Conservation (phyloP, 2,113 vertebrate genomes). For the Urocynchramus pylzowi region DNA sequence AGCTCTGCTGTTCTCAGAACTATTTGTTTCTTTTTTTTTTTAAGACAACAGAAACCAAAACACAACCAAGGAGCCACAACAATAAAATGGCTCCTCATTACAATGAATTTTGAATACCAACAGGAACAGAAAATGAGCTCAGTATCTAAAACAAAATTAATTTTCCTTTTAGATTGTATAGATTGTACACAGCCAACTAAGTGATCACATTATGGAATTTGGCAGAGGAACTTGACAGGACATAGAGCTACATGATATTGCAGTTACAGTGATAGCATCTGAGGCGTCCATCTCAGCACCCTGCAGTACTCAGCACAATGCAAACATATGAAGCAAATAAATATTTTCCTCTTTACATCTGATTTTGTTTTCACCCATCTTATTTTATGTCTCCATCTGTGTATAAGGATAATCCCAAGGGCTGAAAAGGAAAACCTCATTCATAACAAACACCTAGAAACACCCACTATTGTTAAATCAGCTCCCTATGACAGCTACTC, state of each 20-base stretch:
- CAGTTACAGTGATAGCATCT: slow-evolving; percentile 38
- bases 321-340: not conserved
- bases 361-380: not conserved
- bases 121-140: not conserved
- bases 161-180: not conserved
- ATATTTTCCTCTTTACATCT: not conserved
- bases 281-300: not conserved
- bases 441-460: not conserved
- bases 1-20: not conserved
- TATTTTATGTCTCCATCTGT: not conserved
- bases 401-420: not conserved
- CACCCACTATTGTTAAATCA: not conserved
- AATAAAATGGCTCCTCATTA: not conserved
- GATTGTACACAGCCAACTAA: not conserved
- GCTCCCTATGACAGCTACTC: not conserved
- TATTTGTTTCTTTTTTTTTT: not conserved
- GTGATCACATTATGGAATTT: not conserved
- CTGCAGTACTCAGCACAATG: not conserved
- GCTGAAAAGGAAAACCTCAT: not conserved
- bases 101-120: not conserved
- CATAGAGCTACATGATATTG: slow-evolving; percentile 14
- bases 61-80: not conserved
- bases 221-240: not conserved
- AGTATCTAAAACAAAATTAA: not conserved
- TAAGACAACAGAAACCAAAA: not conserved